phyloP scores from a whole-genome alignment of 2,888 invertebrate species.

The Sialis lutaria region DNA sequence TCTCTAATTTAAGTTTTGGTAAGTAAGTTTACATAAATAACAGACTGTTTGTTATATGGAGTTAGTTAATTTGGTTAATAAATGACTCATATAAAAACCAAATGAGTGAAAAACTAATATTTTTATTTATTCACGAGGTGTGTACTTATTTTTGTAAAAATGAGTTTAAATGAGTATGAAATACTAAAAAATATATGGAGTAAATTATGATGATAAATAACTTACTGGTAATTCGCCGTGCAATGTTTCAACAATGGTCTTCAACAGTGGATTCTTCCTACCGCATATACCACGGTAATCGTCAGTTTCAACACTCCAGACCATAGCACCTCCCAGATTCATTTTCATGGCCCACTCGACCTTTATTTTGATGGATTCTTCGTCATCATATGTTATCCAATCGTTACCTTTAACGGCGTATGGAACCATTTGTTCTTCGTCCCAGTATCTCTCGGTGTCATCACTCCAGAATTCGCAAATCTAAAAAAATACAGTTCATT shows the following conservation, averaged over 20 bases:
- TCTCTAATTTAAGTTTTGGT: too few species aligned
- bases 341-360: constrained; percentile 15
- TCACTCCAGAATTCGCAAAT: constrained; percentile 19
- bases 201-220: too few species aligned
- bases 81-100: not conserved
- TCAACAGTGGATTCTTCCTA: constrained; percentile 35
- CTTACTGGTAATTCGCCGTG: constrained; percentile 8
- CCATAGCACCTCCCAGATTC: constrained; percentile 40
- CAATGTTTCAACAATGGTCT: constrained; percentile 27
- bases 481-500: constrained; percentile 4
- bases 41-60: not conserved
- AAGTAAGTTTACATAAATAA: too few species aligned
- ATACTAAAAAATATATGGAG: too few species aligned
- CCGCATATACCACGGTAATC: constrained; percentile 47
- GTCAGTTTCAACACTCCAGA: constrained; percentile 64
- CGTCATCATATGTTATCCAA: constrained; percentile 26
- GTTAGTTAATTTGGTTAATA: too few species aligned
- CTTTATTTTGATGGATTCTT: constrained; percentile 20
- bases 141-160: too few species aligned
- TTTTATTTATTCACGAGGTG: too few species aligned
- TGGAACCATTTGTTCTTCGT: constrained; percentile 24
- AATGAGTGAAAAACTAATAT: too few species aligned
- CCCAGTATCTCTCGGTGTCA: constrained; percentile 19
- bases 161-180: too few species aligned
- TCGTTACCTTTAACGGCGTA: constrained; percentile 22